phyloP scores from a whole-genome alignment of 1,140 invertebrate species.

The Polypedilum vanderplanki region DNA sequence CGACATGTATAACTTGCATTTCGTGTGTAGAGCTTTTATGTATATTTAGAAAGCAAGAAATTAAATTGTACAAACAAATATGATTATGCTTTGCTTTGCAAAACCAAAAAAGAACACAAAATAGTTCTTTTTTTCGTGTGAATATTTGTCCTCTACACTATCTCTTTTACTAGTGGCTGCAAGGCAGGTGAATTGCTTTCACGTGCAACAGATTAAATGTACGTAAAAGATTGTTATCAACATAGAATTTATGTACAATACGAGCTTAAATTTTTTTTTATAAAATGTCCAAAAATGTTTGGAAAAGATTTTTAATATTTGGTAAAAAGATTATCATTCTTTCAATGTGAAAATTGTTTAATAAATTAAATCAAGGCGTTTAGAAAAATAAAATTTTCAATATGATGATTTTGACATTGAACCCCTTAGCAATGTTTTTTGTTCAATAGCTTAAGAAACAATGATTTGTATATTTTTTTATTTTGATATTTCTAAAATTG shows the following conservation, averaged over 20 bases:
- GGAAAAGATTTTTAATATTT: neutral
- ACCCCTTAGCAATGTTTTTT: too few species aligned
- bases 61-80: slow-evolving; percentile 14
- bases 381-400: too few species aligned
- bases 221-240: slow-evolving; percentile 1
- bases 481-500: too few species aligned
- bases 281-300: neutral
- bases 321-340: too few species aligned
- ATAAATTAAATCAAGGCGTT: too few species aligned
- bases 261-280: neutral
- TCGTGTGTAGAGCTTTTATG: neutral
- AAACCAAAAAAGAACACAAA: too few species aligned
- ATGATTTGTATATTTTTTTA: too few species aligned
- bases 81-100: neutral
- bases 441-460: too few species aligned
- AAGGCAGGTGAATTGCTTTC: slow-evolving; percentile 11
- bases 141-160: neutral
- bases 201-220: slow-evolving; percentile 12
- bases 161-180: neutral
- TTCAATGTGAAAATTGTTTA: too few species aligned
- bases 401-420: too few species aligned
- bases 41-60: neutral
- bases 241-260: neutral
- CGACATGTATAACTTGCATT: neutral
- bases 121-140: too few species aligned